These are phyloP conservation scores for Dasyurus viverrinus DNA, from an alignment of 2,113 vertebrate species.

Conservation along the genomic window DNA sequence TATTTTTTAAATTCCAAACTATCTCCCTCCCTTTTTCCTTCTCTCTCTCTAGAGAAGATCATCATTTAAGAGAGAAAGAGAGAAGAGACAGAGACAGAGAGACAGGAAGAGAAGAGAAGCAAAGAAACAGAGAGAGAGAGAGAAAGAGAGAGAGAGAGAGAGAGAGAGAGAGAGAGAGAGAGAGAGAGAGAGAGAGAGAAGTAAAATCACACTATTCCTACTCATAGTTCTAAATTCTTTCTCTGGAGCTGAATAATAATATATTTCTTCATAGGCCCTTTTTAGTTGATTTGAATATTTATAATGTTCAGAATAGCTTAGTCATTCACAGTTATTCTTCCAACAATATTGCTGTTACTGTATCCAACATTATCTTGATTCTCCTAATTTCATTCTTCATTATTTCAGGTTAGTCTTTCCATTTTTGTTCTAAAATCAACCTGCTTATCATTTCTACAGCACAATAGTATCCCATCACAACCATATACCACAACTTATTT, in stretches of 20 bases:
- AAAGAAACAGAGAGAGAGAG: neutral
- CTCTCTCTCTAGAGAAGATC: neutral
- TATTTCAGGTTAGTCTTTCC: neutral
- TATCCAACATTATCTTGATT: neutral
- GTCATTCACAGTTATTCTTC: neutral
- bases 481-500: neutral
- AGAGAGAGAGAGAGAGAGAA: neutral
- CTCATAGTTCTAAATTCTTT: neutral
- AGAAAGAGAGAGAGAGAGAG: no score
- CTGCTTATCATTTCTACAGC: neutral
- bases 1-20: neutral
- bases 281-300: neutral
- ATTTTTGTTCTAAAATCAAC: neutral
- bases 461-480: neutral
- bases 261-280: neutral
- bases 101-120: no score
- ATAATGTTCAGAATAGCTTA: neutral
- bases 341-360: neutral
- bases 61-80: neutral
- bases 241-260: neutral
- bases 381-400: neutral
- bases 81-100: no score
- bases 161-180: no score
- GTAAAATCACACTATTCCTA: neutral
- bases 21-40: neutral